Conservation (phyloP, 1,140 invertebrate species). For the Anagrus nilaparvatae region DNA sequence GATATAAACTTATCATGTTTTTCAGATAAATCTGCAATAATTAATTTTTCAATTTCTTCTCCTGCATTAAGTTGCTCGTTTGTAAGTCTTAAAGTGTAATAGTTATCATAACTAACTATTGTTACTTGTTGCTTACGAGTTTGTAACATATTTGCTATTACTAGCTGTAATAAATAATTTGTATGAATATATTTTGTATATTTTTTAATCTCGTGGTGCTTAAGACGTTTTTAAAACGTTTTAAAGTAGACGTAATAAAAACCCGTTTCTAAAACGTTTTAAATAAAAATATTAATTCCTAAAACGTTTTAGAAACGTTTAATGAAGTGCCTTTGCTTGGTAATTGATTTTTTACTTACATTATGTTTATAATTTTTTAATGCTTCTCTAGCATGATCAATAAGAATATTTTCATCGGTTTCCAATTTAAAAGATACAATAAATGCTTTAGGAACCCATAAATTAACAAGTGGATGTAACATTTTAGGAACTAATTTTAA, state of each 20-base stretch:
- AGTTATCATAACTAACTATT: conserved; percentile 62
- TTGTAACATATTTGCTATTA: conserved; percentile 86
- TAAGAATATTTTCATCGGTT: conserved; percentile 80
- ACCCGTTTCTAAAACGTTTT: conserved; percentile 1
- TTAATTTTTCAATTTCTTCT: conserved; percentile 76
- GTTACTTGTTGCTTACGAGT: conserved; percentile 73
- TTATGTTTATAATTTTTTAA: conserved; percentile 90
- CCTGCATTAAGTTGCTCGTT: conserved; percentile 60
- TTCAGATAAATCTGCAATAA: conserved; percentile 60
- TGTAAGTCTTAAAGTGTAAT: conserved; percentile 57
- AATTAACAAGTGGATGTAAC: conserved; percentile 75
- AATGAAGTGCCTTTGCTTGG: conserved; percentile 5
- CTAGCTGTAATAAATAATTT: conserved; percentile 53
- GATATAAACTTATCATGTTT: conserved; percentile 44
- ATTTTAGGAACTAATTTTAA: conserved; percentile 94
- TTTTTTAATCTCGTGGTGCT: conserved; percentile 3
- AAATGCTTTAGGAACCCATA: conserved; percentile 89
- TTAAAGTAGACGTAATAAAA: not conserved
- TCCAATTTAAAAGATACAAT: conserved; percentile 97
- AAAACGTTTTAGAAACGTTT: not conserved
- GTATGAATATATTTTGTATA: not conserved
- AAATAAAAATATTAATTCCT: conserved; percentile 9
- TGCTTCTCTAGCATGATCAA: conserved; percentile 77
- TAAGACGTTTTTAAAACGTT: conserved; percentile 2
- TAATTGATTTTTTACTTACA: conserved; percentile 43